Conservation (phyloP, 1,140 invertebrate species). For the Pseudomyrmex gracilis region DNA sequence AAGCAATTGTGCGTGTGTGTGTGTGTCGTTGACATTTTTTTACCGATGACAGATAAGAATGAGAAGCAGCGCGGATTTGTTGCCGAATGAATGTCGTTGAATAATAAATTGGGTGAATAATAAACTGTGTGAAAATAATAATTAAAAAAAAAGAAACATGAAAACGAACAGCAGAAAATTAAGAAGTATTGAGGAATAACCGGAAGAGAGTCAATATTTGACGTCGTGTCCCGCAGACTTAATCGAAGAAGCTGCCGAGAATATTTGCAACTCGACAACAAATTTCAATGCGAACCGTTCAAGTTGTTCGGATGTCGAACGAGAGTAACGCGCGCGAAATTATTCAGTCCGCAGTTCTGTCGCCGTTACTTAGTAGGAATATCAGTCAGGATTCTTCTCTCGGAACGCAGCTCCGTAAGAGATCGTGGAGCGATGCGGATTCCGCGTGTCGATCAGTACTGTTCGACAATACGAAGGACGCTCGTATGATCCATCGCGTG, state of each 20-base stretch:
- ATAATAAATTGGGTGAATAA: background rate
- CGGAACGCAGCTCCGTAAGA: background rate
- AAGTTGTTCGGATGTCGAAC: slow-evolving; percentile 23
- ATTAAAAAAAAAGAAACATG: background rate
- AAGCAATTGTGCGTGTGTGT: background rate
- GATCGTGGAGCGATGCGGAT: background rate
- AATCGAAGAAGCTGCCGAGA: slow-evolving; percentile 4
- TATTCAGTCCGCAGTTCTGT: slow-evolving; percentile 8
- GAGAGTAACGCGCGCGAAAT: slow-evolving; percentile 43
- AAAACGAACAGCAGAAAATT: background rate
- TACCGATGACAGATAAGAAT: slow-evolving; percentile 1
- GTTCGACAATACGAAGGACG: background rate
- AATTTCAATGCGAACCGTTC: background rate
- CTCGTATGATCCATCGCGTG: background rate
- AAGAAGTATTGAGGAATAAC: background rate
- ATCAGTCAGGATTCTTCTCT: background rate
- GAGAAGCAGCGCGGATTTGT: background rate
- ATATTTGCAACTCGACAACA: background rate
- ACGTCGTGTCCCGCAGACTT: too few species aligned
- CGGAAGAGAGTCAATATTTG: slow-evolving; percentile 9
- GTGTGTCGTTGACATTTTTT: background rate
- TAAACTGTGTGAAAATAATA: background rate
- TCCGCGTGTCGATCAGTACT: background rate
- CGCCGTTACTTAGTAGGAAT: background rate
- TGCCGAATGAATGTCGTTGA: background rate